A percentile compares a stretch with the other conserved stretches of the same genome.
These are phyloP conservation scores for Dasyornis broadbenti DNA, from an alignment of 2,113 vertebrate genomes.

Conservation along the genomic window DNA sequence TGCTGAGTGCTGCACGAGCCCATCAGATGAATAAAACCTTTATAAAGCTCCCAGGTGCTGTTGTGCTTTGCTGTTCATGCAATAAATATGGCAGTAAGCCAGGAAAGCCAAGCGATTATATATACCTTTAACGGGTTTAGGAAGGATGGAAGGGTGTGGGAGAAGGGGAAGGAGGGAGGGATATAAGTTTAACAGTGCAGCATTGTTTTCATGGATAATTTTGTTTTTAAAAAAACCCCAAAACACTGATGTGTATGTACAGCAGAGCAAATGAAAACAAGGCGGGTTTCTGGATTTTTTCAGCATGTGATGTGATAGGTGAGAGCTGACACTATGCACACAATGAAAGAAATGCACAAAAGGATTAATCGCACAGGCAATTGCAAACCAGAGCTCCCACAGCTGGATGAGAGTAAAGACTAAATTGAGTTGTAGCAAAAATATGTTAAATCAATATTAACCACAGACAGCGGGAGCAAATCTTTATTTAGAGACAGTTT, in stretches of 20 bases:
- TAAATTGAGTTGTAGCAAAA: slow-evolving; percentile 23
- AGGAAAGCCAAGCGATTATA: slow-evolving; percentile 1
- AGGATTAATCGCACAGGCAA: not conserved
- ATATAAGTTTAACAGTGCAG: not conserved
- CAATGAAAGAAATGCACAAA: slow-evolving; percentile 23
- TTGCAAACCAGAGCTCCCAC: slow-evolving; percentile 11
- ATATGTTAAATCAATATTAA: slow-evolving; percentile 37
- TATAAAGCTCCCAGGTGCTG: slow-evolving; percentile 46
- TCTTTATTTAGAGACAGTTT: slow-evolving; percentile 13
- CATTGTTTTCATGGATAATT: not conserved
- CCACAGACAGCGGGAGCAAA: not conserved
- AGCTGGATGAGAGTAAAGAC: not conserved
- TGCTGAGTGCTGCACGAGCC: not conserved
- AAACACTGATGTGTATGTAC: not conserved
- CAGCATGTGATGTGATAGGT: not conserved
- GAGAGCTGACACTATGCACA: slow-evolving; percentile 2
- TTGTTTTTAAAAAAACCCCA: not conserved
- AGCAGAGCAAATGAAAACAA: not conserved
- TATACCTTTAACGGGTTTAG: not conserved
- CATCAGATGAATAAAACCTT: slow-evolving; percentile 47
- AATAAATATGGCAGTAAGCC: slow-evolving; percentile 27
- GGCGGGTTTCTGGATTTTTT: slow-evolving; percentile 29
- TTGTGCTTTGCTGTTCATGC: not conserved
- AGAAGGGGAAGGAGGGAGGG: not conserved
- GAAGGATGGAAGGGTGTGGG: not conserved